These are phyloP conservation scores for Bombus superbus DNA, from an alignment of 1,140 invertebrate genomes.

Conservation along the genomic window DNA sequence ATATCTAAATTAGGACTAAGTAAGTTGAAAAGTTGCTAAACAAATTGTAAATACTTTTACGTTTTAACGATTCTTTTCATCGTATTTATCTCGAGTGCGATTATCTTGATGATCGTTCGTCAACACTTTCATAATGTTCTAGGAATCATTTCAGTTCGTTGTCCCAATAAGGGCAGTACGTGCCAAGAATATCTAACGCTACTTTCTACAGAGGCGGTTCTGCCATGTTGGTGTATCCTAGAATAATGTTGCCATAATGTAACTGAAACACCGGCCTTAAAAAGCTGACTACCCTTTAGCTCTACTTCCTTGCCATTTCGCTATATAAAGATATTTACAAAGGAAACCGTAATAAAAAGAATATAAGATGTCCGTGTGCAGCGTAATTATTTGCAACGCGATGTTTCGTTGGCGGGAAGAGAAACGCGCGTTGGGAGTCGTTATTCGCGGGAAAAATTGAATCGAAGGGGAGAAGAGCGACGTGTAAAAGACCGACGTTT, in stretches of 20 bases:
- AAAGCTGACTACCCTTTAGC: neutral
- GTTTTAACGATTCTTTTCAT: no score
- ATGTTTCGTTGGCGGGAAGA: neutral
- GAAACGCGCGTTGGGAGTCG: neutral
- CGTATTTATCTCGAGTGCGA: neutral
- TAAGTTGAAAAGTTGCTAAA: neutral
- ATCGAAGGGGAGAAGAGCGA: no score
- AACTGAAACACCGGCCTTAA: no score
- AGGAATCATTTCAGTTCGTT: constrained; percentile 33
- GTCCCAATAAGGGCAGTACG: constrained; percentile 8
- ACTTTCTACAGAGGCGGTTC: neutral
- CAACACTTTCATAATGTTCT: constrained; percentile 26
- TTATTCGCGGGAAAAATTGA: neutral
- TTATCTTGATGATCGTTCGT: neutral
- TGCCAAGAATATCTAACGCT: constrained; percentile 4
- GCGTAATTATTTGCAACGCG: neutral
- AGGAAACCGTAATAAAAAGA: neutral
- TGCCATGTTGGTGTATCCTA: neutral
- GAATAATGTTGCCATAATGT: no score
- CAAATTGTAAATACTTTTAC: neutral
- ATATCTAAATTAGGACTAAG: no score
- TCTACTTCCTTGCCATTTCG: neutral
- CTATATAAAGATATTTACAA: neutral
- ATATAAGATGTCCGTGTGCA: neutral
- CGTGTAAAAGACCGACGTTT: neutral